Base-by-base conservation (phyloP, 2,797 vertebrate genomes). In the Fratercula arctica region DNA sequence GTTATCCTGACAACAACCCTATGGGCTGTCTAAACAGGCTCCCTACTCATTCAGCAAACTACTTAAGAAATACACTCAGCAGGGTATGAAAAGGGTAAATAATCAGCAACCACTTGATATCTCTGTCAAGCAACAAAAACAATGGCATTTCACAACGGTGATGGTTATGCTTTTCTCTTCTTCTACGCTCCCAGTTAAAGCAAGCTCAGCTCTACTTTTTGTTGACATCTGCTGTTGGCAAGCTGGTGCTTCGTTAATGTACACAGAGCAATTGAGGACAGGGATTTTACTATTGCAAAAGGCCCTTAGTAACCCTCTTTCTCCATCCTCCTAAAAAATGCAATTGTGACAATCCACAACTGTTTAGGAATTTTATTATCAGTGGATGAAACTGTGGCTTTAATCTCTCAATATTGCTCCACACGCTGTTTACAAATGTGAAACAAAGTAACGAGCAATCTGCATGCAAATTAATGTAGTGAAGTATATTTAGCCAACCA, bases 341-440 rank as follows among this genome's bases (percentile, higher is more conserved):
- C 54, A 90, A 54, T 81, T 79, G 19, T 77, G 61, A 85, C 64
- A 93, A 94, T 81, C 35, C 84, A 72, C 79, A 91, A 72, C 74
- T 85, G 43, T 86, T 93, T 39, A 93, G 90, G 75, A 94, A 91
- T 93, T 94, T 56, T 84, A 76, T 93, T 93, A 96, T 73, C 83
- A 86, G 81, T 18, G 79, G 84, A 82, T 89, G 91, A 89, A 96
- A 78, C 60, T 54, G 76, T 79, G 73, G 82, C 75, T 95, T 91
- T 78, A 70, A 76, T 91, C 54, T 91, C 83, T 76, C 69, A 20
- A 1, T 87, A 64, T 60, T 94, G 87, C 88, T 93, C 60, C 88
- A 76, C 51, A 74, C n/a, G 20, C 31, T 94, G 79, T 79, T 93
- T 91, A 90, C 77, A 83, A 86, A 95, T 39, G 57, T 15, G 79